These are phyloP conservation scores for Trichacis sp. DNA, from an alignment of 2,888 invertebrate genomes.

Conservation along the genomic window DNA sequence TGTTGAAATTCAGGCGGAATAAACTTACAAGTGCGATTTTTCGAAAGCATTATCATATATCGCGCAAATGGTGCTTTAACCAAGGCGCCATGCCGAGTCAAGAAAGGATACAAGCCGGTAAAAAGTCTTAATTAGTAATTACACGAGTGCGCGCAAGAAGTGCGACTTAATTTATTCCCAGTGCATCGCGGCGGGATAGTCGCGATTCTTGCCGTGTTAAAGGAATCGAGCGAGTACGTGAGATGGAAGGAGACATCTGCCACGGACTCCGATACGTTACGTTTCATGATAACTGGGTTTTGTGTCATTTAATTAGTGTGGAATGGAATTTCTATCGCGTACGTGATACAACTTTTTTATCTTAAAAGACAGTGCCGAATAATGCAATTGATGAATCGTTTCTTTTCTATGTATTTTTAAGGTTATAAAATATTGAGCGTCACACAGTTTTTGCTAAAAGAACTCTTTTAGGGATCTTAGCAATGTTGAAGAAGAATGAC, in stretches of 20 bases:
- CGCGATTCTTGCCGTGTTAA: constrained; percentile 10
- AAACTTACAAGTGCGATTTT: background rate
- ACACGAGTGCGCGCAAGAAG: constrained; percentile 31
- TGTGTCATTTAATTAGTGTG: background rate
- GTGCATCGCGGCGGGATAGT: constrained; percentile 8
- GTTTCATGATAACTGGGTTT: background rate
- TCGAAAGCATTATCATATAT: background rate
- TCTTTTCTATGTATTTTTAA: too few relatives aligned
- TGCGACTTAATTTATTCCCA: constrained; percentile 25
- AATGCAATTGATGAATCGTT: too few relatives aligned
- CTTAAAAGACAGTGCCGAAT: too few relatives aligned
- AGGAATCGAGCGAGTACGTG: constrained; percentile 7
- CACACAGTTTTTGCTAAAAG: too few relatives aligned
- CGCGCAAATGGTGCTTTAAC: constrained; percentile 10
- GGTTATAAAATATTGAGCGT: too few relatives aligned
- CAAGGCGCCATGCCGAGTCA: constrained; percentile 14
- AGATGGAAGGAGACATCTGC: constrained; percentile 17
- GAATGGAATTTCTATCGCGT: too few relatives aligned
- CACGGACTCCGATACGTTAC: background rate
- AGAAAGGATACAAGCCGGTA: constrained; percentile 20
- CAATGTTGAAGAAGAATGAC: too few relatives aligned
- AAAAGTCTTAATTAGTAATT: constrained; percentile 36
- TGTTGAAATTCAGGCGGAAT: too few relatives aligned
- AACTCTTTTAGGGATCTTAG: too few relatives aligned
- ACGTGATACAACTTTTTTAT: too few relatives aligned